phyloP scores from a whole-genome alignment of 1,140 invertebrate genomes.

The Drosophila prosaltans region DNA sequence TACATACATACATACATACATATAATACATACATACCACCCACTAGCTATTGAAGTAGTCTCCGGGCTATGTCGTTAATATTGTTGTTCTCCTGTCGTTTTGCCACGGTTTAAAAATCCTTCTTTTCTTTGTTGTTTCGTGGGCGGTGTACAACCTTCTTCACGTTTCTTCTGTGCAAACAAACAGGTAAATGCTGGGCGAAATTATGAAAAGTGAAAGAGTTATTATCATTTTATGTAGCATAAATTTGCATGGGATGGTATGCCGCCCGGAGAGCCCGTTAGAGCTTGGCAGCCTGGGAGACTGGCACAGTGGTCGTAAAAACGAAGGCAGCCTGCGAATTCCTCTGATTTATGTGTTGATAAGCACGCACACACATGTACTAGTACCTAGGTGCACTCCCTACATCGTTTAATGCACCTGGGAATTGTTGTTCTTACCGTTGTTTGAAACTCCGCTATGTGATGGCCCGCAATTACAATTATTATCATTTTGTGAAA shows the following conservation, averaged over 20 bases:
- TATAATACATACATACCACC: constrained; percentile 8
- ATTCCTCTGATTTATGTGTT: constrained; percentile 20
- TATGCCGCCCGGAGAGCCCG: constrained; percentile 32
- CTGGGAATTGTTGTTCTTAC: constrained; percentile 11
- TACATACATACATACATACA: constrained; percentile 25
- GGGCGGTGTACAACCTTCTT: not conserved
- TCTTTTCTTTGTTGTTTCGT: constrained; percentile 25
- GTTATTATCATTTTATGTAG: constrained; percentile 68
- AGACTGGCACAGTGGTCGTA: constrained; percentile 21
- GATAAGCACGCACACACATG: constrained; percentile 17
- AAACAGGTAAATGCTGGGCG: constrained; percentile 57
- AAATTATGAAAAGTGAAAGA: constrained; percentile 68
- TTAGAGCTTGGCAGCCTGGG: not conserved
- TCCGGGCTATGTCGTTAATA: constrained; percentile 48
- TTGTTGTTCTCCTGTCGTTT: constrained; percentile 39
- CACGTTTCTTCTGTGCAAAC: constrained; percentile 29
- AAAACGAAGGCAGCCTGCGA: constrained; percentile 6
- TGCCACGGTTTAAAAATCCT: constrained; percentile 13
- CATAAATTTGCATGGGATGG: constrained; percentile 59
- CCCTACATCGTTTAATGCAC: constrained; percentile 14
- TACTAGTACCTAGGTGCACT: constrained; percentile 1
- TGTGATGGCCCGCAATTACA: constrained; percentile 20
- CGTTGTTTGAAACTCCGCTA: not conserved
- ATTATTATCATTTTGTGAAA: constrained; percentile 18
- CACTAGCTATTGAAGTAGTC: constrained; percentile 28